Percentiles rank a stretch among this genome's conserved stretches.
Evolutionary conservation across 2,113 vertebrate species (phyloP).

Genomic region (Alouatta palliata): DNA sequence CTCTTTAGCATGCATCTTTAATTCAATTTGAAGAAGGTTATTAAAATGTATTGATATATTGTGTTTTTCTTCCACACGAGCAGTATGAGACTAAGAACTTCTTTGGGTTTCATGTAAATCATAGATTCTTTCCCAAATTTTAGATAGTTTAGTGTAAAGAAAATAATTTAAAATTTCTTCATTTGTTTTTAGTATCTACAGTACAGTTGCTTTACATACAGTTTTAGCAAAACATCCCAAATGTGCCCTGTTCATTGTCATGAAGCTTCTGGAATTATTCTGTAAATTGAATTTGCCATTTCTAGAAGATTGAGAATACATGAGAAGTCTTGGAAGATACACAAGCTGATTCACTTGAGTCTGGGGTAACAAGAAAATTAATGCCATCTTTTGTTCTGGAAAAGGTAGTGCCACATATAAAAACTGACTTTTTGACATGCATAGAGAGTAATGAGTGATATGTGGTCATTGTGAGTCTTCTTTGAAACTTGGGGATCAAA

Average conservation of each 20-base stretch:
- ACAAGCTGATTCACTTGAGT: neutral
- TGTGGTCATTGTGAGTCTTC: neutral
- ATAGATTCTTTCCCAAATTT: neutral
- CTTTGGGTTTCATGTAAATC: neutral
- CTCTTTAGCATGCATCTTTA: neutral
- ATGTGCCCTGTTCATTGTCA: neutral
- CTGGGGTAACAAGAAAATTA: conserved; percentile 37
- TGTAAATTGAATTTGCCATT: neutral
- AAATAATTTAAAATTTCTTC: neutral
- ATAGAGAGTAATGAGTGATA: neutral
- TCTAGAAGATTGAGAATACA: conserved; percentile 29
- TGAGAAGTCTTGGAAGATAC: neutral
- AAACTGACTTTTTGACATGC: conserved; percentile 3
- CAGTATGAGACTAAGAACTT: neutral
- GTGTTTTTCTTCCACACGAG: neutral
- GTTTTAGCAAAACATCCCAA: neutral
- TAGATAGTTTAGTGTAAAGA: neutral
- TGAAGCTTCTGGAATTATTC: neutral
- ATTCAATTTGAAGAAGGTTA: neutral
- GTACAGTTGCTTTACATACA: neutral
- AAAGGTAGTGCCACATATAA: neutral
- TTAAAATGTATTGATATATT: neutral
- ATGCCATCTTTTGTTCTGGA: neutral
- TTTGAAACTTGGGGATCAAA: conserved; percentile 58
- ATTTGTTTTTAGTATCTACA: neutral